These are phyloP conservation scores for Chlamydotis undulata DNA, from an alignment of 2,113 vertebrate species.

Conservation along the genomic window DNA sequence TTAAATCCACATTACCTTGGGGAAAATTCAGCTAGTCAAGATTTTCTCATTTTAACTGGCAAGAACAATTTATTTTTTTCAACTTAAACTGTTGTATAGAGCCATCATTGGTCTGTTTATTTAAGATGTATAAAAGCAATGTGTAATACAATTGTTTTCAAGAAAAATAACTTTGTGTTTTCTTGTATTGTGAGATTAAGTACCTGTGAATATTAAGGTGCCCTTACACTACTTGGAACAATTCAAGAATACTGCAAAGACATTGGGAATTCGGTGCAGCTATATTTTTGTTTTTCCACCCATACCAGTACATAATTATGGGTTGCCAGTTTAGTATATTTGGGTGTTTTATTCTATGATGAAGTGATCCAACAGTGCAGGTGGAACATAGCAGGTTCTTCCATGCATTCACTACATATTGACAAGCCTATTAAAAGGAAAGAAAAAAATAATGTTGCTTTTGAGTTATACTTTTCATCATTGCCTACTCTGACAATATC, in stretches of 20 bases:
- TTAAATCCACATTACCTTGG: neutral
- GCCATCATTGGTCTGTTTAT: neutral
- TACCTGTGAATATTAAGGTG: neutral
- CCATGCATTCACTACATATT: neutral
- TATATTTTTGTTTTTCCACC: neutral
- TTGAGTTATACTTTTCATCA: neutral
- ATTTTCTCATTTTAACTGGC: neutral
- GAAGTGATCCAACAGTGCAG: neutral
- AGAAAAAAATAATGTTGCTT: neutral
- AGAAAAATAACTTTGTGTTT: neutral
- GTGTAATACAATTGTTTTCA: neutral
- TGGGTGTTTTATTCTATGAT: neutral
- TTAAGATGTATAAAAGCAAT: neutral
- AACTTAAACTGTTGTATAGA: neutral
- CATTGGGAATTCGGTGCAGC: neutral
- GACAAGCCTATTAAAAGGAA: neutral
- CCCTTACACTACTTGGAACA: neutral
- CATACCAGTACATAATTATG: neutral
- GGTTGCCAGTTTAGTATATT: neutral
- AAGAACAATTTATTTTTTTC: neutral
- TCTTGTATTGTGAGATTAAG: neutral
- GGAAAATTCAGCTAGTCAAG: neutral
- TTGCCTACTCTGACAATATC: neutral
- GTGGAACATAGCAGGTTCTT: neutral
- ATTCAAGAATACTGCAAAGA: neutral